Conservation (phyloP, 1,140 invertebrate species). For the Pararge aegeria region DNA sequence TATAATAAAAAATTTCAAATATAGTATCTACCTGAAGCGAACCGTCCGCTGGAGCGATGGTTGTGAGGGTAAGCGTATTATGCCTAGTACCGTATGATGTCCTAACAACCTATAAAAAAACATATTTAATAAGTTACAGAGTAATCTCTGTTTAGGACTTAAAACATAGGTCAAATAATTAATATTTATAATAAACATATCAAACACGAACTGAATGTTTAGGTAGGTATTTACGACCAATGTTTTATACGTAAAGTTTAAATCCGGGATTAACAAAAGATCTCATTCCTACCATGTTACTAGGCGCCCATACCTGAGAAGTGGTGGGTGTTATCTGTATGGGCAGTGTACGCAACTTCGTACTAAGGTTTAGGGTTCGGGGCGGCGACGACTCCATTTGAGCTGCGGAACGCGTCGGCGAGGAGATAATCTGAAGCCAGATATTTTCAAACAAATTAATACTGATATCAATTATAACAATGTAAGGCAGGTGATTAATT, state of each 20-base stretch:
- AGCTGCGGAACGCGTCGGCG: constrained; percentile 43
- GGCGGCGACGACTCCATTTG: constrained; percentile 54
- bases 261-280: constrained; percentile 29
- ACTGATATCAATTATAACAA: neutral
- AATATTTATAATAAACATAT: too few species aligned
- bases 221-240: neutral
- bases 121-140: too few species aligned
- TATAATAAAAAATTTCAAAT: constrained; percentile 1
- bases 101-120: constrained; percentile 50
- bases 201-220: too few species aligned
- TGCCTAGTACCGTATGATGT: constrained; percentile 63
- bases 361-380: constrained; percentile 62
- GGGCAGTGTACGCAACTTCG: constrained; percentile 63
- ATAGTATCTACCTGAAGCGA: constrained; percentile 37
- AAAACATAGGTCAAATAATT: too few species aligned
- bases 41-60: constrained; percentile 53
- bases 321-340: constrained; percentile 69
- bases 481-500: neutral
- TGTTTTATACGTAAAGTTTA: neutral
- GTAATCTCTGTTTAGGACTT: too few species aligned
- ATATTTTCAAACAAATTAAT: neutral
- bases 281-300: constrained; percentile 53
- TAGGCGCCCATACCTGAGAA: constrained; percentile 64
- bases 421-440: constrained; percentile 54
- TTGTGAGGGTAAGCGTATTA: constrained; percentile 62